A percentile compares a stretch with the other conserved stretches of the same genome.
Conservation (phyloP, 2,888 invertebrate genomes). For the Stenoptilia bipunctidactyla region DNA sequence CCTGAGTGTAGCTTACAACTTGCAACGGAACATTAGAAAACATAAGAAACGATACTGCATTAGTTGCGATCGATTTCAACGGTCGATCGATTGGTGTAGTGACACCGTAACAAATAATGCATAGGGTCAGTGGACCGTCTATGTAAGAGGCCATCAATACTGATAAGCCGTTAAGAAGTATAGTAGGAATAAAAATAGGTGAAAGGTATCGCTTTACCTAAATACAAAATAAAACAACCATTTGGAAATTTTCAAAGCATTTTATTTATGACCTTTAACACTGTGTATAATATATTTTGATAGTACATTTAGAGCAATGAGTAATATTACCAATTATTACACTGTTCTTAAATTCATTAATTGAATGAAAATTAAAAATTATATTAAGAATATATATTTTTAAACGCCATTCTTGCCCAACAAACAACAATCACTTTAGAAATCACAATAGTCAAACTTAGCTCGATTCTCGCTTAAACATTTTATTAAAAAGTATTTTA, state of each 20-base stretch:
- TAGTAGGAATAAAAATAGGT: too few relatives aligned
- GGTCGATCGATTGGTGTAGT: too few relatives aligned
- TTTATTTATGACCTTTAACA: constrained; percentile 72
- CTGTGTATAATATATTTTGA: constrained; percentile 73
- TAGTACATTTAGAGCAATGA: constrained; percentile 73
- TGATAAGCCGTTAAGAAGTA: too few relatives aligned
- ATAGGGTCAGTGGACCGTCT: too few relatives aligned
- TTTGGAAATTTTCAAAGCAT: constrained; percentile 70
- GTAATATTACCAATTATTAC: constrained; percentile 72
- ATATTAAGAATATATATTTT: constrained; percentile 60
- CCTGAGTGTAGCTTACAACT: too few relatives aligned
- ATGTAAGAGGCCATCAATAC: too few relatives aligned
- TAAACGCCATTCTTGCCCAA: constrained; percentile 61
- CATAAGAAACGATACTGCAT: too few relatives aligned
- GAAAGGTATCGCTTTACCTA: too few relatives aligned
- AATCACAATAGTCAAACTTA: constrained; percentile 31
- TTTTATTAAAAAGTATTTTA: neutral
- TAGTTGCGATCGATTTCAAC: too few relatives aligned
- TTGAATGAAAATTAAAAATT: constrained; percentile 67
- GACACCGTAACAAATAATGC: too few relatives aligned
- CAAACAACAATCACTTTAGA: constrained; percentile 65
- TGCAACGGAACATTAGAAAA: too few relatives aligned
- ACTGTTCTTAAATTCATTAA: constrained; percentile 67
- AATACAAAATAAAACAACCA: constrained; percentile 32
- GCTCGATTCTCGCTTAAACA: neutral